A percentile compares a stretch with the other conserved stretches of the same genome.
These are phyloP conservation scores for Cairina moschata DNA, from an alignment of 2,113 vertebrate species.

Conservation along the genomic window DNA sequence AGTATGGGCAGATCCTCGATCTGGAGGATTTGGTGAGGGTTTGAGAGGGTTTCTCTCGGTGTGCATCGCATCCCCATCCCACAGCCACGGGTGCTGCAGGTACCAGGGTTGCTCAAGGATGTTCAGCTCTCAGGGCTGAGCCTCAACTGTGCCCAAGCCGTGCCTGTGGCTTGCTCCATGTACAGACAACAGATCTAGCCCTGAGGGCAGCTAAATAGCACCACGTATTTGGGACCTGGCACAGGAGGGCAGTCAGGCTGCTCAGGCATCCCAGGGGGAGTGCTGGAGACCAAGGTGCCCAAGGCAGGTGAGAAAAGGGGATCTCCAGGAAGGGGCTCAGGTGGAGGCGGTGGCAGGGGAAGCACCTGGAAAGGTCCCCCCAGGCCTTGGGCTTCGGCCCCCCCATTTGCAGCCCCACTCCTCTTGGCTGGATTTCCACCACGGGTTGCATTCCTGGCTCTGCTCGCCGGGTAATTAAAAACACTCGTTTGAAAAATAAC, in stretches of 20 bases:
- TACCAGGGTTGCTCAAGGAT: neutral
- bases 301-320: neutral
- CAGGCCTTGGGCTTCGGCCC: accelerated
- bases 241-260: neutral
- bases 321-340: neutral
- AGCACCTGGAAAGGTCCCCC: neutral
- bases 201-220: neutral
- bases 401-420: neutral
- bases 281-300: neutral
- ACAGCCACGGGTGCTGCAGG: neutral
- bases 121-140: neutral
- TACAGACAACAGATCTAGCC: neutral
- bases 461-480: constrained; percentile 34
- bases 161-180: neutral
- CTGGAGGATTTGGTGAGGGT: neutral
- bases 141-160: neutral
- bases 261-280: too few species aligned
- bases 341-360: accelerated
- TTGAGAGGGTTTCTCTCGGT: neutral
- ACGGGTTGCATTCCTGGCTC: neutral
- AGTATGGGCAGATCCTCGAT: neutral
- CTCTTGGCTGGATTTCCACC: neutral
- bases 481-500: neutral
- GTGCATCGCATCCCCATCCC: neutral
- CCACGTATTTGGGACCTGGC: neutral